Percentiles rank a stretch among this genome's conserved stretches.
Evolutionary conservation across 2,888 invertebrate genomes (phyloP).

Genomic region (Galerucella calmariensis): DNA sequence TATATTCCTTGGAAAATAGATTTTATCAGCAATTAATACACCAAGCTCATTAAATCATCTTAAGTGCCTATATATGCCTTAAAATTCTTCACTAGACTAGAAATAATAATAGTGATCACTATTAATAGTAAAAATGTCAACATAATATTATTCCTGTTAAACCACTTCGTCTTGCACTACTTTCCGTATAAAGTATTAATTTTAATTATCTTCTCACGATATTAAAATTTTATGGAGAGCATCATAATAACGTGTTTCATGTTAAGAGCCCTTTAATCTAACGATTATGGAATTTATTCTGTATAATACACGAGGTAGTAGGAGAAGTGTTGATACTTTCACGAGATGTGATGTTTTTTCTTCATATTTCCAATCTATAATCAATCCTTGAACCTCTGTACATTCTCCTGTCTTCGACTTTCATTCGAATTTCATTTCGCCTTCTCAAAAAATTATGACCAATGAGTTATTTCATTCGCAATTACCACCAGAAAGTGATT

Average conservation of each 20-base stretch:
- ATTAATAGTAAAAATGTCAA: neutral
- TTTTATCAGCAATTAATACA: neutral
- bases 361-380: too few relatives aligned
- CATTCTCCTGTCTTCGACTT: too few relatives aligned
- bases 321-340: too few relatives aligned
- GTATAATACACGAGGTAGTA: neutral
- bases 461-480: too few relatives aligned
- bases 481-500: too few relatives aligned
- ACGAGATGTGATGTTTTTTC: too few relatives aligned
- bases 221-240: neutral
- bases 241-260: neutral
- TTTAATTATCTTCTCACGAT: constrained; percentile 2
- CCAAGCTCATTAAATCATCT: neutral
- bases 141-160: neutral
- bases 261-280: neutral
- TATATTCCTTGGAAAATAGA: too few relatives aligned
- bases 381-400: too few relatives aligned
- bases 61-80: neutral
- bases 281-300: neutral
- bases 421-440: too few relatives aligned
- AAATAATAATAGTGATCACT: constrained; percentile 1
- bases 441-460: too few relatives aligned
- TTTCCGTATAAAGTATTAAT: neutral
- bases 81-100: neutral
- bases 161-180: neutral